Evolutionary conservation across 2,888 invertebrate genomes (phyloP).

Genomic region (Gasteruption jaculator): DNA sequence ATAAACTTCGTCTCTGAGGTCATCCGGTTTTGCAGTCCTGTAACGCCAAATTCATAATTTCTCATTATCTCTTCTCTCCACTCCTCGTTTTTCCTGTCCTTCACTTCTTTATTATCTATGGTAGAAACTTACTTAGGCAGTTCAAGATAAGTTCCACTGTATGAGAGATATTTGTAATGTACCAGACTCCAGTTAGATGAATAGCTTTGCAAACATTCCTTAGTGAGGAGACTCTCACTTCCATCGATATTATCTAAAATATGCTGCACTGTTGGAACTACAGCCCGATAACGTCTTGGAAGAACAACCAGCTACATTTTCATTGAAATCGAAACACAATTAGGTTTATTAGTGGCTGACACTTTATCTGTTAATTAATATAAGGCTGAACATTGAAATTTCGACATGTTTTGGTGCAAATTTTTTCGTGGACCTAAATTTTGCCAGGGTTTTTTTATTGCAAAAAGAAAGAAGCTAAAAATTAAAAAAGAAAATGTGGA

Average conservation of each 20-base stretch:
- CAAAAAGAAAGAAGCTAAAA: conserved; percentile 22
- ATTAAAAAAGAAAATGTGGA: conserved; percentile 8
- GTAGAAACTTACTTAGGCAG: conserved; percentile 65
- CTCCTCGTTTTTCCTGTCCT: too few relatives aligned
- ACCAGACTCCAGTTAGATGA: conserved; percentile 85
- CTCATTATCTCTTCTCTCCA: not conserved
- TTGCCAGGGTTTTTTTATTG: too few relatives aligned
- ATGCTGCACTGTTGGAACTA: conserved; percentile 62
- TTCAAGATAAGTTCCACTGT: conserved; percentile 82
- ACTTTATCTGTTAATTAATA: too few relatives aligned
- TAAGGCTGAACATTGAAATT: too few relatives aligned
- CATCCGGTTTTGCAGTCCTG: conserved; percentile 53
- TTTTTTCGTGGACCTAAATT: too few relatives aligned
- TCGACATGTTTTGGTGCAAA: too few relatives aligned
- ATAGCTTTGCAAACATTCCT: conserved; percentile 71
- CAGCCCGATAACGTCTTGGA: conserved; percentile 76
- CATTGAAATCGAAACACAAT: too few relatives aligned
- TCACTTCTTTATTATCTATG: conserved; percentile 20
- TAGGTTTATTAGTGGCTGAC: too few relatives aligned
- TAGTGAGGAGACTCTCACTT: conserved; percentile 61
- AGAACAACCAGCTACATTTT: conserved; percentile 74
- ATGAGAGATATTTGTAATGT: conserved; percentile 86
- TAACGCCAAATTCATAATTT: too few relatives aligned
- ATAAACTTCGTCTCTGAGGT: conserved; percentile 78
- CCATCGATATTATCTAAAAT: conserved; percentile 49